Percentiles rank a stretch among this genome's conserved stretches.
These are phyloP conservation scores for Phalloptychus januarius DNA, from an alignment of 2,797 vertebrate species.

Conservation along the genomic window DNA sequence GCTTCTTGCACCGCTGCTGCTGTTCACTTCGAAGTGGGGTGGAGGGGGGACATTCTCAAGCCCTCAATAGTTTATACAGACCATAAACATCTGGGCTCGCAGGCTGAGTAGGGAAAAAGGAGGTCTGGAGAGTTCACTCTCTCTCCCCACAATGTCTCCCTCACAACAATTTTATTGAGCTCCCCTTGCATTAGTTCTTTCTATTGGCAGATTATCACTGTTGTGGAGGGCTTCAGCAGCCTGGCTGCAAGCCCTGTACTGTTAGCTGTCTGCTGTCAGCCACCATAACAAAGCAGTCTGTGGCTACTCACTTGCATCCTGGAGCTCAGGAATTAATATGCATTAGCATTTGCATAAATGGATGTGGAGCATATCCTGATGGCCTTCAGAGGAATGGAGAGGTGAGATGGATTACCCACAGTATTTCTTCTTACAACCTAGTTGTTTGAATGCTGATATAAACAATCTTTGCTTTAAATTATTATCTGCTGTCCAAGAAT, in stretches of 20 bases:
- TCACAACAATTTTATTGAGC: constrained; percentile 78
- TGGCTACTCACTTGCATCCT: constrained; percentile 48
- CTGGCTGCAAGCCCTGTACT: constrained; percentile 67
- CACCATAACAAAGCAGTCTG: constrained; percentile 59
- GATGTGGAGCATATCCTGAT: constrained; percentile 53
- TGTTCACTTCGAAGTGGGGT: constrained; percentile 63
- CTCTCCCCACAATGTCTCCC: constrained; percentile 50
- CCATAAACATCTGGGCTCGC: constrained; percentile 83
- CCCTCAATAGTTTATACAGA: constrained; percentile 84
- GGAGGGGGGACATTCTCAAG: constrained; percentile 77
- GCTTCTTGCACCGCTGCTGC: constrained; percentile 69
- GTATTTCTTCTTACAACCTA: constrained; percentile 6
- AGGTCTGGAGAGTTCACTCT: constrained; percentile 67
- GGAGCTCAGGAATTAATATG: constrained; percentile 50
- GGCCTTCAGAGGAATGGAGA: constrained; percentile 44
- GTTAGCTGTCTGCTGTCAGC: constrained; percentile 70
- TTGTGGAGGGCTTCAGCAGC: constrained; percentile 66
- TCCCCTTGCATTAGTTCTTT: constrained; percentile 76
- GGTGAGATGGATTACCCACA: constrained; percentile 36
- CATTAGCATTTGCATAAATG: constrained; percentile 56
- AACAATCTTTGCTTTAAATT: neutral
- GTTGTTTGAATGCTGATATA: constrained; percentile 2
- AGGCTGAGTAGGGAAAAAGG: constrained; percentile 78
- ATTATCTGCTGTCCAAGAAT: neutral
- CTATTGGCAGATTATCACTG: constrained; percentile 83